Conservation (phyloP, 2,113 vertebrate species). For the Eudyptes chrysolophus region DNA sequence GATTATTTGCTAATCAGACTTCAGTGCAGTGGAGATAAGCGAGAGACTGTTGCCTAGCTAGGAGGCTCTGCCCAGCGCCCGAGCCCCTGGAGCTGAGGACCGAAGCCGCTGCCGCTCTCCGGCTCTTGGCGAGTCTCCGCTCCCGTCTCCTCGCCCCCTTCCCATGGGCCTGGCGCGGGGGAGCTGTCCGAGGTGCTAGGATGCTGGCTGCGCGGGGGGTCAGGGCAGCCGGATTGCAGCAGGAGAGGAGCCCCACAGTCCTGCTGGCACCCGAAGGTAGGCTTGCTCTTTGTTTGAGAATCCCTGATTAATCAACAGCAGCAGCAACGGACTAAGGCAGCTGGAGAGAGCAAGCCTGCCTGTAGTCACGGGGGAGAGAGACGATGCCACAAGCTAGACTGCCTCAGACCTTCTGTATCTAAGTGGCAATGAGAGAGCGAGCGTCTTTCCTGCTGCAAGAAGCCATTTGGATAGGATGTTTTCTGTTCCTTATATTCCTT, state of each 20-base stretch:
- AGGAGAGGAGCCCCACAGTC: conserved; percentile 64
- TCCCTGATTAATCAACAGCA: conserved; percentile 79
- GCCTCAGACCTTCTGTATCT: conserved; percentile 72
- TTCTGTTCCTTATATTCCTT: conserved; percentile 61
- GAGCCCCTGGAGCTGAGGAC: conserved; percentile 59
- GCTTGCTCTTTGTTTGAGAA: conserved; percentile 82
- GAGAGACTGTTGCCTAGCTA: conserved; percentile 54
- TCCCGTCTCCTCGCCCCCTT: background rate
- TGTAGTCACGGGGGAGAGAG: conserved; percentile 41
- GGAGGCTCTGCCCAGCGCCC: conserved; percentile 55
- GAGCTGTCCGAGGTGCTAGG: conserved; percentile 80
- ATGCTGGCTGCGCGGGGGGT: conserved; percentile 62
- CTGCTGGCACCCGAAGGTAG: conserved; percentile 78
- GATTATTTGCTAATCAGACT: conserved; percentile 67
- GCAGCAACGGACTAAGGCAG: conserved; percentile 74
- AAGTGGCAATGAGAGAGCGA: conserved; percentile 70
- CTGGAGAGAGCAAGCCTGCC: conserved; percentile 72
- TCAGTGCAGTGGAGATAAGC: conserved; percentile 55
- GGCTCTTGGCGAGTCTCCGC: conserved; percentile 54
- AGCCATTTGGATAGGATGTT: conserved; percentile 73
- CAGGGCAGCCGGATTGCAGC: conserved; percentile 66
- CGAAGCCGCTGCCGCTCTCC: conserved; percentile 48
- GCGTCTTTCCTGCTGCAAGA: conserved; percentile 67
- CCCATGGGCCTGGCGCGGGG: conserved; percentile 53
- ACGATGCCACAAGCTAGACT: conserved; percentile 72